Evolutionary conservation across 1,140 invertebrate genomes (phyloP).

Genomic region (Geopemphigus sp.): DNA sequence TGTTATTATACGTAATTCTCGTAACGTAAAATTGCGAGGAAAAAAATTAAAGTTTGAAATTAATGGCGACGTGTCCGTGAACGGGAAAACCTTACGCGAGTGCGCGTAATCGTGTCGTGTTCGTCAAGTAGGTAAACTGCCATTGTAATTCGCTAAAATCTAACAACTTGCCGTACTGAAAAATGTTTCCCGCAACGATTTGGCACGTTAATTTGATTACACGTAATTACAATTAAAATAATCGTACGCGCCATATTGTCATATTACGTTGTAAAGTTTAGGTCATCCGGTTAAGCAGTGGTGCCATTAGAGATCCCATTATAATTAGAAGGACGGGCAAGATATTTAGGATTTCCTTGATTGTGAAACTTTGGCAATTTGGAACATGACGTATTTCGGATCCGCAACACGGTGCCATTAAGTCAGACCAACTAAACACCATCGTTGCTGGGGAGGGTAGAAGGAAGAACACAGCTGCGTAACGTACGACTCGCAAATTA

Average conservation of each 20-base stretch:
- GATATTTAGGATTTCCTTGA: constrained; percentile 46
- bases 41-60: no score
- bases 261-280: constrained; percentile 4
- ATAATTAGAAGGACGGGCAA: constrained; percentile 35
- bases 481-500: neutral
- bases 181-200: neutral
- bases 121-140: neutral
- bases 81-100: neutral
- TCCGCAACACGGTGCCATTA: constrained; percentile 2
- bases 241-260: neutral
- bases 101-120: neutral
- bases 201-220: constrained; percentile 23
- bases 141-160: neutral
- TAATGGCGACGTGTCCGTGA: no score
- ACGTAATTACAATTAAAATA: constrained; percentile 41
- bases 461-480: neutral
- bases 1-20: no score
- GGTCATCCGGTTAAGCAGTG: constrained; percentile 4
- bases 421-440: neutral
- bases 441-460: no score
- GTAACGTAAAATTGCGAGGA: no score
- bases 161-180: neutral
- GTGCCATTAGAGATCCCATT: constrained; percentile 36
- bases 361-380: constrained; percentile 47
- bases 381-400: constrained; percentile 32